Conservation (phyloP, 2,113 vertebrate species). For the Phocoena phocoena region DNA sequence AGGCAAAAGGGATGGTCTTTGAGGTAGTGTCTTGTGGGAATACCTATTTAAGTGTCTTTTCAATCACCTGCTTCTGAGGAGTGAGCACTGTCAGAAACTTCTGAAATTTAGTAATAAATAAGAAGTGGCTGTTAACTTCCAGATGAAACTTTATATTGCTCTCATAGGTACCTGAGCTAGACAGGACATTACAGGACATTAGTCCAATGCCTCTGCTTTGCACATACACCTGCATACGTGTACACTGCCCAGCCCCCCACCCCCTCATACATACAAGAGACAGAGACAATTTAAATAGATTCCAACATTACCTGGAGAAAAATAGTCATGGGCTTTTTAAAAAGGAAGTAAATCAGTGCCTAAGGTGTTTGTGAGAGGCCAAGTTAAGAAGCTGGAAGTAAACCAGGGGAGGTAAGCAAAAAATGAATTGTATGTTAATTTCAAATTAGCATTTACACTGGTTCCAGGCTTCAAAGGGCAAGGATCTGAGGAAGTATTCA, state of each 20-base stretch:
- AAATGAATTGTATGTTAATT: constrained; percentile 68
- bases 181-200: not conserved
- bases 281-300: not conserved
- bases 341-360: not conserved
- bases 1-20: not conserved
- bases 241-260: accelerated
- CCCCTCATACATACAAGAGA: not conserved
- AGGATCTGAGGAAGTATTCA: constrained; percentile 23
- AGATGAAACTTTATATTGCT: not conserved
- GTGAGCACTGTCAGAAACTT: not conserved
- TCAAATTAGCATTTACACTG: constrained; percentile 65
- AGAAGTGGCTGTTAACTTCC: not conserved
- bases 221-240: not conserved
- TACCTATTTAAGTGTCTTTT: not conserved
- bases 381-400: constrained; percentile 40
- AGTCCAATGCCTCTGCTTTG: not conserved
- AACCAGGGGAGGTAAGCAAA: constrained; percentile 18
- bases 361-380: not conserved
- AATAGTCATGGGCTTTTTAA: not conserved
- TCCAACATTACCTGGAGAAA: not conserved
- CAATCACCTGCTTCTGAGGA: not conserved
- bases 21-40: not conserved
- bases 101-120: not conserved
- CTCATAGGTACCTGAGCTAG: not conserved
- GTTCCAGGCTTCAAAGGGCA: constrained; percentile 65